phyloP scores from a whole-genome alignment of 2,113 vertebrate species.

The Bubo blakistoni region DNA sequence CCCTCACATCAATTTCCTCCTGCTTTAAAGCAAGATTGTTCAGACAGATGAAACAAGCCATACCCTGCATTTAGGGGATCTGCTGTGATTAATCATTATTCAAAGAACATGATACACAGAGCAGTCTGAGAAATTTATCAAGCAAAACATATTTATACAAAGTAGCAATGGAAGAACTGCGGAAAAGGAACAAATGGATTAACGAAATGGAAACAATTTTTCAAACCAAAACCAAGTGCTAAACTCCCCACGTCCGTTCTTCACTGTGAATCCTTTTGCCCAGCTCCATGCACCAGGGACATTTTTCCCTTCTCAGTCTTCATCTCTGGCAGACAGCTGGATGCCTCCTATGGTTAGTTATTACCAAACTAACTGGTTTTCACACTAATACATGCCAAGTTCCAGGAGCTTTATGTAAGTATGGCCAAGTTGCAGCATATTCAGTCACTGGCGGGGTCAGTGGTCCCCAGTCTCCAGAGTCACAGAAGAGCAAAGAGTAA shows the following conservation, averaged over 20 bases:
- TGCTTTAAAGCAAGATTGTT: neutral
- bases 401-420: neutral
- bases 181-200: neutral
- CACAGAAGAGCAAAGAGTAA: neutral
- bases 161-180: neutral
- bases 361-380: neutral
- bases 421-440: neutral
- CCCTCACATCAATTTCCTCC: neutral
- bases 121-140: neutral
- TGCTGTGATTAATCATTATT: neutral
- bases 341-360: neutral
- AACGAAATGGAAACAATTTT: neutral
- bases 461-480: neutral
- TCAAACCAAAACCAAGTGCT: neutral
- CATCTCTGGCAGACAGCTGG: neutral
- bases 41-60: neutral
- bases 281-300: neutral
- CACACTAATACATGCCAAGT: neutral
- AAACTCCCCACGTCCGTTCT: accelerated
- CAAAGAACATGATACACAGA: neutral
- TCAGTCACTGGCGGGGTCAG: neutral
- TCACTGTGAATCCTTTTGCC: neutral
- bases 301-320: neutral
- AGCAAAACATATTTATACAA: neutral
- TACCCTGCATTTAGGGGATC: neutral